phyloP scores from a whole-genome alignment of 2,797 vertebrate species.

The Oreonectes daqikongensis region DNA sequence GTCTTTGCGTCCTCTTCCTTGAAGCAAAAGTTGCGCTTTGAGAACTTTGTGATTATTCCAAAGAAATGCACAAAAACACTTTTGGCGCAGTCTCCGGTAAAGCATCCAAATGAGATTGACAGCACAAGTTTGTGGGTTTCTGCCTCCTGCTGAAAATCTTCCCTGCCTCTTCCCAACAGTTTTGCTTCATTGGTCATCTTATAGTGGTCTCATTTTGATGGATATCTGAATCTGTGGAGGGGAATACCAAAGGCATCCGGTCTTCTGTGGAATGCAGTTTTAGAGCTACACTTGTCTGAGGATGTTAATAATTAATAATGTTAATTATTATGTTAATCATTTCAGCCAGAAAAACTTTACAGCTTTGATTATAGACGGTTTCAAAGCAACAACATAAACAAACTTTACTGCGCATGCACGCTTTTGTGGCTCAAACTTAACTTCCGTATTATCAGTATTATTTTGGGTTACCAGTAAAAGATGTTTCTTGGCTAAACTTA shows the following conservation, averaged over 20 bases:
- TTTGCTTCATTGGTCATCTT: constrained; percentile 66
- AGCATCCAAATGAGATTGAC: constrained; percentile 60
- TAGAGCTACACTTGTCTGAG: neutral
- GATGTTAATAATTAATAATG: no score
- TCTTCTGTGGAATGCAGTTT: constrained; percentile 4
- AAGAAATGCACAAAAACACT: constrained; percentile 37
- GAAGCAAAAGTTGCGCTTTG: constrained; percentile 14
- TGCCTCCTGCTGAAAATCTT: constrained; percentile 53
- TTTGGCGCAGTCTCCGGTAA: constrained; percentile 50
- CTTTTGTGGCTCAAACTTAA: no score
- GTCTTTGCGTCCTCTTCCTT: constrained; percentile 15
- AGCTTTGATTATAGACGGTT: no score
- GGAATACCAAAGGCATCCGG: neutral
- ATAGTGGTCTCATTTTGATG: constrained; percentile 53
- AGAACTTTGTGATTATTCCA: constrained; percentile 48
- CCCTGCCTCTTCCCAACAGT: constrained; percentile 45
- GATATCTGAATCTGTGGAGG: constrained; percentile 46
- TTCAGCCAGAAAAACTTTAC: neutral
- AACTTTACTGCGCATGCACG: no score
- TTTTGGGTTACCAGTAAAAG: no score
- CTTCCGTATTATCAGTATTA: no score
- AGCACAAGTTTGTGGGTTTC: constrained; percentile 58
- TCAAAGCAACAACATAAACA: no score
- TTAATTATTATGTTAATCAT: neutral
- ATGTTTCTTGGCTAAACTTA: no score